Conservation (phyloP, 1,140 invertebrate species). For the Mactra quadrangularis region DNA sequence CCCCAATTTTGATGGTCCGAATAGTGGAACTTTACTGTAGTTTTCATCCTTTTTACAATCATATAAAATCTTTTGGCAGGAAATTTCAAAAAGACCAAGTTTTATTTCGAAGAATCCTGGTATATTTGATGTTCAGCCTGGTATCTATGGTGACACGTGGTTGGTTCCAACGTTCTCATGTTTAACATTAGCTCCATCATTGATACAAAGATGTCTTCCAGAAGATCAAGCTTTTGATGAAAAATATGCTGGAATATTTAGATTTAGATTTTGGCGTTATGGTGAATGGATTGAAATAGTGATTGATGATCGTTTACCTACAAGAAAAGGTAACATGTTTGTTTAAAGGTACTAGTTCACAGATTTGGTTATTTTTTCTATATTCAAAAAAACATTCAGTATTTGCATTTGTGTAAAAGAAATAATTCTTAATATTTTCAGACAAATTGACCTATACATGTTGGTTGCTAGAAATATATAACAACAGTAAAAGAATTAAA, state of each 20-base stretch:
- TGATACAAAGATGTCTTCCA: conserved; percentile 88
- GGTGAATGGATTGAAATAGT: conserved; percentile 90
- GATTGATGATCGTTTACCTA: conserved; percentile 90
- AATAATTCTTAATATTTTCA: too few species aligned
- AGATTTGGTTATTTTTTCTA: too few species aligned
- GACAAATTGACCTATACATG: too few species aligned
- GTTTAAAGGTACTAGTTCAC: too few species aligned
- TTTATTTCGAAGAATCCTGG: conserved; percentile 86
- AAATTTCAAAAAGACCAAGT: conserved; percentile 80
- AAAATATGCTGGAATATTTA: conserved; percentile 82
- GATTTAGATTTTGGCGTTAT: conserved; percentile 90
- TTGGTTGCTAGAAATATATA: too few species aligned
- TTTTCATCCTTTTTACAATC: too few species aligned
- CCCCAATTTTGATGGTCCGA: too few species aligned
- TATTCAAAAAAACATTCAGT: too few species aligned
- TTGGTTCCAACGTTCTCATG: conserved; percentile 88
- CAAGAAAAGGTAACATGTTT: conserved; percentile 86
- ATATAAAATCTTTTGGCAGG: conserved; percentile 69
- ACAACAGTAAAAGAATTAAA: too few species aligned
- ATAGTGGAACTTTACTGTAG: too few species aligned
- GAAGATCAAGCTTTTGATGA: conserved; percentile 68
- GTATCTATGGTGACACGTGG: conserved; percentile 86
- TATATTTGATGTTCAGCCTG: conserved; percentile 82
- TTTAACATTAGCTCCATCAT: conserved; percentile 85
- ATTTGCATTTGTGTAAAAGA: too few species aligned